These are phyloP conservation scores for Chrysotoxum bicinctum DNA, from an alignment of 2,888 invertebrate genomes.

Conservation along the genomic window DNA sequence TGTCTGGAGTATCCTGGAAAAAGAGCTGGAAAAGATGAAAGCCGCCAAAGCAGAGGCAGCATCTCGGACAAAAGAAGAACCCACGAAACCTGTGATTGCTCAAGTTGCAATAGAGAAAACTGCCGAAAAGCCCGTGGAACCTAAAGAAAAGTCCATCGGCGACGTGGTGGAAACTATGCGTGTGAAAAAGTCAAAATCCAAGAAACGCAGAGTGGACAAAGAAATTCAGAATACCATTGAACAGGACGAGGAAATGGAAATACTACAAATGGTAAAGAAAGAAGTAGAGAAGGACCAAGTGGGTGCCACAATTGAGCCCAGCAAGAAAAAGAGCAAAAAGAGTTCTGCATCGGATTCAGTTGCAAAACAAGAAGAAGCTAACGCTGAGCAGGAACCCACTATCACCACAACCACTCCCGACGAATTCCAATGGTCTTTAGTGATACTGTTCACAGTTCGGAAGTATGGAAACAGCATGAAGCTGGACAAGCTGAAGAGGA, in stretches of 20 bases:
- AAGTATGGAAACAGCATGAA: constrained; percentile 55
- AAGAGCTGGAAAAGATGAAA: constrained; percentile 82
- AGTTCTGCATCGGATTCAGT: not conserved
- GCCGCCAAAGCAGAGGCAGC: not conserved
- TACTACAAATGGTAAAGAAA: constrained; percentile 4
- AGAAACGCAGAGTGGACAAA: constrained; percentile 81
- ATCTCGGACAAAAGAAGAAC: not conserved
- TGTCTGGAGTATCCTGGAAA: constrained; percentile 85
- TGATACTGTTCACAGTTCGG: constrained; percentile 17
- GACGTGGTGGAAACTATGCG: constrained; percentile 2
- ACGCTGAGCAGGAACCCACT: constrained; percentile 51
- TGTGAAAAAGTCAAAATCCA: constrained; percentile 58
- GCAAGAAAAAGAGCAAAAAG: constrained; percentile 60
- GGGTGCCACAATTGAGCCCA: constrained; percentile 6
- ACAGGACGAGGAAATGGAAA: constrained; percentile 75
- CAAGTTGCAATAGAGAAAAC: constrained; percentile 59
- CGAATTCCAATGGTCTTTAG: constrained; percentile 76
- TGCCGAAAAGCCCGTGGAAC: constrained; percentile 20
- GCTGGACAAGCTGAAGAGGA: constrained; percentile 89
- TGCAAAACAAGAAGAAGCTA: constrained; percentile 78
- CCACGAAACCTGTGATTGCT: not conserved
- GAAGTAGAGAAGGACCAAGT: constrained; percentile 11
- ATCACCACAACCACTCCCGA: constrained; percentile 52
- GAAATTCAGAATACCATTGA: constrained; percentile 81
- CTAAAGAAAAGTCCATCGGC: constrained; percentile 9